Percentiles rank a stretch among this genome's conserved stretches.
These are phyloP conservation scores for Xiphophorus hellerii DNA, from an alignment of 2,113 vertebrate species.

Conservation along the genomic window DNA sequence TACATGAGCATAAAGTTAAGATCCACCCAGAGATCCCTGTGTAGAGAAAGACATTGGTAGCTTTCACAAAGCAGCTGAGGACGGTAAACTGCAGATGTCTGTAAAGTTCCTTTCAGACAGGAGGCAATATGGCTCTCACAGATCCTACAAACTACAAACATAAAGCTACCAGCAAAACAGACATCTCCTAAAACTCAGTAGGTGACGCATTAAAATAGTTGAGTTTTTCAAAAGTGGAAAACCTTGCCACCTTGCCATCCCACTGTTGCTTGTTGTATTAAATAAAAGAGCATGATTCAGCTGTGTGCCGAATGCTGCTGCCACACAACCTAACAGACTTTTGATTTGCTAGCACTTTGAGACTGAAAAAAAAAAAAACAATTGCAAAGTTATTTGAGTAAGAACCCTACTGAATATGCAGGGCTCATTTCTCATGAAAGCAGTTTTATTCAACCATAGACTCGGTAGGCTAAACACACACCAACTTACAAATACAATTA, in stretches of 20 bases:
- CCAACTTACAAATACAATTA: background rate
- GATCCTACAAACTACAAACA: constrained; percentile 29
- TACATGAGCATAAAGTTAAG: background rate
- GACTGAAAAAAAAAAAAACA: background rate
- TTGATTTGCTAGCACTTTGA: background rate
- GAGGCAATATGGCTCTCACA: constrained; percentile 6
- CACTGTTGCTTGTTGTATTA: background rate
- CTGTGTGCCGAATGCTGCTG: background rate
- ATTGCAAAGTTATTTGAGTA: background rate
- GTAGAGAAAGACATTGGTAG: constrained; percentile 23
- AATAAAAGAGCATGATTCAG: background rate
- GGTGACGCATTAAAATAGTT: constrained; percentile 7
- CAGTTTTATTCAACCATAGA: constrained; percentile 8
- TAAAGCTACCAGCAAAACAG: background rate
- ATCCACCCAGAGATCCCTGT: background rate
- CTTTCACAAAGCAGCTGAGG: constrained; percentile 30
- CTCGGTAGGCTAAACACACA: background rate
- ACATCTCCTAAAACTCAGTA: background rate
- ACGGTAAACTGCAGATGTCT: constrained; percentile 29
- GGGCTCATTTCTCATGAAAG: constrained; percentile 5
- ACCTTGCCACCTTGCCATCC: background rate
- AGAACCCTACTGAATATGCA: background rate
- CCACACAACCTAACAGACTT: background rate
- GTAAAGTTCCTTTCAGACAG: constrained; percentile 42
- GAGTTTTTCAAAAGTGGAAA: background rate